Evolutionary conservation across 1,140 invertebrate species (phyloP).

Genomic region (Bombus balteatus): DNA sequence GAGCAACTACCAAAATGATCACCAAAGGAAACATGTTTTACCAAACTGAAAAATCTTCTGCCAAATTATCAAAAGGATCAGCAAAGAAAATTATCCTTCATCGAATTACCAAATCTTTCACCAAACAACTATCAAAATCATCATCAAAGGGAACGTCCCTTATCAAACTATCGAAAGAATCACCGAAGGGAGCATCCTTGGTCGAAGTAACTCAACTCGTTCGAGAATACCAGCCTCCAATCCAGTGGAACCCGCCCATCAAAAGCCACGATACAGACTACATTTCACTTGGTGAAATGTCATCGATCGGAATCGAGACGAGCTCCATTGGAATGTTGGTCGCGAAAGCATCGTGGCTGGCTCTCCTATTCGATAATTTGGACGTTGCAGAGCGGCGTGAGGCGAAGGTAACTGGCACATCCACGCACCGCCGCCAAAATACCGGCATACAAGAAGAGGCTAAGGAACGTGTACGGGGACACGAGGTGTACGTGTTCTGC

Average conservation of each 20-base stretch:
- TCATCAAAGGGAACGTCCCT: neutral
- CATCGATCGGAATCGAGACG: neutral
- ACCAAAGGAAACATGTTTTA: too few relatives aligned
- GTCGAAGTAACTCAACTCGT: neutral
- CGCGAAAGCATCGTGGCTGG: conserved; percentile 32
- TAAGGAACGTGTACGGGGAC: conserved; percentile 74
- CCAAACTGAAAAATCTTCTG: too few relatives aligned
- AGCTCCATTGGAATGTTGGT: conserved; percentile 23
- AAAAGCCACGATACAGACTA: neutral
- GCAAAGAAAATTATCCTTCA: neutral
- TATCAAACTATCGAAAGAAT: neutral
- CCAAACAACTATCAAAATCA: neutral
- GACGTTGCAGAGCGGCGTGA: conserved; percentile 23
- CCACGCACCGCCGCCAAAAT: conserved; percentile 48
- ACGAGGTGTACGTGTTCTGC: conserved; percentile 72
- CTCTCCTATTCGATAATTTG: conserved; percentile 39
- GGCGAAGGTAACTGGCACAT: conserved; percentile 62
- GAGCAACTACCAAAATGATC: too few relatives aligned
- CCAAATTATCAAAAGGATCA: neutral
- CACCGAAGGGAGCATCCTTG: neutral
- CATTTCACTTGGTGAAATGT: conserved; percentile 11
- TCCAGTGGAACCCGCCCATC: too few relatives aligned
- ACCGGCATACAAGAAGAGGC: conserved; percentile 52
- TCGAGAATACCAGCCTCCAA: neutral
- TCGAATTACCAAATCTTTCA: neutral